Evolutionary conservation across 1,140 invertebrate genomes (phyloP).

Genomic region (Scaptomyza pallida): DNA sequence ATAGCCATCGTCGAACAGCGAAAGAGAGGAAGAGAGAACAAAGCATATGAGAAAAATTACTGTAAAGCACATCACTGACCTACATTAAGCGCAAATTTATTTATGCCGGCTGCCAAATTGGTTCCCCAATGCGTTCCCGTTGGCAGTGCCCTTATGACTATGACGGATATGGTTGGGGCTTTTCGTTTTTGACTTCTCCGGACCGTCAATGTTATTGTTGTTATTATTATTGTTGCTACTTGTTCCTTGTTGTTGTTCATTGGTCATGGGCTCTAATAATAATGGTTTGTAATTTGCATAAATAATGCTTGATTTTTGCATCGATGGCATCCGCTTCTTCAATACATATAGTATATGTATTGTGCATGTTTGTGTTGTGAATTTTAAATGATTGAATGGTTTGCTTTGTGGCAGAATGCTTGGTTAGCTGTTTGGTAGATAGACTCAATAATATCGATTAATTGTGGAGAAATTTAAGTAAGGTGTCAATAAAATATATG

Average conservation of each 20-base stretch:
- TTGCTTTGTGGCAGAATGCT: conserved; percentile 8
- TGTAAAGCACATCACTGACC: conserved; percentile 67
- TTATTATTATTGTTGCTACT: conserved; percentile 29
- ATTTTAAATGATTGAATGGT: conserved; percentile 68
- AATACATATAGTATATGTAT: conserved; percentile 10
- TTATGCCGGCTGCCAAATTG: conserved; percentile 81
- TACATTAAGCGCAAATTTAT: conserved; percentile 79
- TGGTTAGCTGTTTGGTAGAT: conserved; percentile 14
- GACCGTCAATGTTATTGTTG: conserved; percentile 8
- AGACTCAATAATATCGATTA: conserved; percentile 27
- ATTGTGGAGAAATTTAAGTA: conserved; percentile 11
- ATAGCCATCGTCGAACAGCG: neutral
- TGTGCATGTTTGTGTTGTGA: conserved; percentile 37
- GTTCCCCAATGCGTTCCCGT: conserved; percentile 58
- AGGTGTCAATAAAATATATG: no score
- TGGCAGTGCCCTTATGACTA: conserved; percentile 54
- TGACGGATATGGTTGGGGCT: conserved; percentile 68
- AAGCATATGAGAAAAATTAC: neutral
- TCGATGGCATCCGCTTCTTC: conserved; percentile 34
- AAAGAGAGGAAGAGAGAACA: conserved; percentile 5
- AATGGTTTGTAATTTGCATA: conserved; percentile 80
- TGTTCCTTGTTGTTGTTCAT: conserved; percentile 38
- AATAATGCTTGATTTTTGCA: conserved; percentile 76
- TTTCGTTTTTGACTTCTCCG: conserved; percentile 9
- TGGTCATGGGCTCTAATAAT: conserved; percentile 73